Percentiles rank a stretch among this genome's conserved stretches.
Conservation (phyloP, 2,888 invertebrate genomes). For the Ornithoptera priamus region DNA sequence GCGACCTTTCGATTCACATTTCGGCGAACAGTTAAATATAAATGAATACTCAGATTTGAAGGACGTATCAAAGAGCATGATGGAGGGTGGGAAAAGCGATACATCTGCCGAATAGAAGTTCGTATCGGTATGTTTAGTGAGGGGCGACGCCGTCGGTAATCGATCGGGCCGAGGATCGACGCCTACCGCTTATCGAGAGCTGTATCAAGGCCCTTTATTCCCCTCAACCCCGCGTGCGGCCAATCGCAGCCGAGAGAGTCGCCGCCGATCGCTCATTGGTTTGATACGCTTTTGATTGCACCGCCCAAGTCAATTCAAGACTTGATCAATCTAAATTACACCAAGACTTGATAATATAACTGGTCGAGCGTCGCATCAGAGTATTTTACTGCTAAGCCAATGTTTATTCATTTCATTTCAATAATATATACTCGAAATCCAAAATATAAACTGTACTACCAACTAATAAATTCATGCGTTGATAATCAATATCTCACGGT, state of each 20-base stretch:
- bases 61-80: background rate
- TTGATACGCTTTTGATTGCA: conserved; percentile 76
- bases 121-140: conserved; percentile 14
- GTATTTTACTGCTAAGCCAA: conserved; percentile 30
- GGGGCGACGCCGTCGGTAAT: conserved; percentile 61
- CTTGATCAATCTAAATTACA: conserved; percentile 77
- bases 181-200: conserved; percentile 76
- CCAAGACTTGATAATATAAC: conserved; percentile 55
- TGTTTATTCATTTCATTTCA: conserved; percentile 2
- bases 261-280: conserved; percentile 63
- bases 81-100: background rate
- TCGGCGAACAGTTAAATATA: background rate
- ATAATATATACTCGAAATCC: conserved; percentile 6
- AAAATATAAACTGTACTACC: conserved; percentile 27
- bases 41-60: background rate
- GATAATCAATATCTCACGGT: conserved; percentile 26
- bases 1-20: conserved; percentile 7
- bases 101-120: background rate
- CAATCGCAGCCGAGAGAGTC: conserved; percentile 58
- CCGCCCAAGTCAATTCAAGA: conserved; percentile 74
- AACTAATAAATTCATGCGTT: conserved; percentile 33
- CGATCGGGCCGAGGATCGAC: conserved; percentile 69
- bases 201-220: conserved; percentile 71
- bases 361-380: conserved; percentile 47
- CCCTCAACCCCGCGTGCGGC: conserved; percentile 64